Conservation (phyloP, 2,797 vertebrate species). For the Lagodon rhomboides region DNA sequence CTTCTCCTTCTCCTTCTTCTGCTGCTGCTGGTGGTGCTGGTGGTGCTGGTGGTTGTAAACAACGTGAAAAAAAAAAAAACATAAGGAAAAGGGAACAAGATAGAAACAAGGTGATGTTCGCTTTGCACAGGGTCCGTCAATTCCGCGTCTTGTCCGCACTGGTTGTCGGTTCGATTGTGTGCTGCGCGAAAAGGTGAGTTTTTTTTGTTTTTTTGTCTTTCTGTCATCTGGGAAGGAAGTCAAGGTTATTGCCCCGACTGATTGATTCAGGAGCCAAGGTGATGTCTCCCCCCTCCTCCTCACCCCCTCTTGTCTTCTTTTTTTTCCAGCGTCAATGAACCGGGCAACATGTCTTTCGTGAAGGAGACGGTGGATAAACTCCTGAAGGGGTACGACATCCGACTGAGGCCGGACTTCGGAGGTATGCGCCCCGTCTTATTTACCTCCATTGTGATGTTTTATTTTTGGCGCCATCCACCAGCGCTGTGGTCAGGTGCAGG, state of each 20-base stretch:
- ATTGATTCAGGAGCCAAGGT: constrained; percentile 41
- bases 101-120: constrained; percentile 82
- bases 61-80: constrained; percentile 14
- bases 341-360: constrained; percentile 96
- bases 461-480: constrained; percentile 65
- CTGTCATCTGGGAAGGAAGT: constrained; percentile 29
- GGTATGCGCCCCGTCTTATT: constrained; percentile 81
- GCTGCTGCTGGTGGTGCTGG: not conserved
- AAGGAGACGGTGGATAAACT: constrained; percentile 97
- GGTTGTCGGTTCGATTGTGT: constrained; percentile 91
- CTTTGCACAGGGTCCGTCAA: constrained; percentile 85
- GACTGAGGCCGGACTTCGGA: constrained; percentile 95
- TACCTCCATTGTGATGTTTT: constrained; percentile 19
- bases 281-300: constrained; percentile 12
- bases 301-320: constrained; percentile 9
- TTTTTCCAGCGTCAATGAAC: constrained; percentile 91
- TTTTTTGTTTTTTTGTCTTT: too few relatives aligned
- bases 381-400: constrained; percentile 94
- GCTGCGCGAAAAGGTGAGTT: constrained; percentile 92
- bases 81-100: not conserved
- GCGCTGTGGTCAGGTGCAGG: constrained; percentile 64
- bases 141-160: constrained; percentile 90
- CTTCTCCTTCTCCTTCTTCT: too few relatives aligned
- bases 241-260: constrained; percentile 70
- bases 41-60: constrained; percentile 53